Percentiles rank a stretch among this genome's conserved stretches.
phyloP scores from a whole-genome alignment of 2,797 vertebrate species.

The Peromyscus melanophrys region DNA sequence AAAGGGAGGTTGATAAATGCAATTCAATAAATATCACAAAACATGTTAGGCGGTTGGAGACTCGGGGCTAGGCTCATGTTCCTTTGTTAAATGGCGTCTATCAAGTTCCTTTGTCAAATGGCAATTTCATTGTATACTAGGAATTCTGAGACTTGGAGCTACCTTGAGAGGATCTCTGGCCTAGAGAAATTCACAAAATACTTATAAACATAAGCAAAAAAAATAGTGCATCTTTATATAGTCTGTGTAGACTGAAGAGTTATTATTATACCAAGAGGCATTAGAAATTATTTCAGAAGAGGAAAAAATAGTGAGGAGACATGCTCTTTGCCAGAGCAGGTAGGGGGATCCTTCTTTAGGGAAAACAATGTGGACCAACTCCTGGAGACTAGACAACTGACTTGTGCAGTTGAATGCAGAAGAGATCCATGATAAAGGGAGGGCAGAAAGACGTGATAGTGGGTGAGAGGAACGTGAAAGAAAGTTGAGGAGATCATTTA shows the following conservation, averaged over 20 bases:
- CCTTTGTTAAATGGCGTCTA: background rate
- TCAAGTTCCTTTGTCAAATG: conserved; percentile 7
- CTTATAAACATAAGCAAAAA: background rate
- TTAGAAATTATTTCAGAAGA: background rate
- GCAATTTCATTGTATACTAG: background rate
- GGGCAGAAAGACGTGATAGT: background rate
- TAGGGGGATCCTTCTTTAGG: background rate
- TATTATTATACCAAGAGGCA: background rate
- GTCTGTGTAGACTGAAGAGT: background rate
- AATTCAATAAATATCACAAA: background rate
- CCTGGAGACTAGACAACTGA: background rate
- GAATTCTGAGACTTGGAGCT: background rate
- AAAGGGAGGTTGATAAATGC: background rate
- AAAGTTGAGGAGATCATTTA: background rate
- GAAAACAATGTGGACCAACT: background rate
- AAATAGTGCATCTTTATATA: background rate
- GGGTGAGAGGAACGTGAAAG: background rate
- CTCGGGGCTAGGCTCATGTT: background rate
- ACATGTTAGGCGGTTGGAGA: background rate
- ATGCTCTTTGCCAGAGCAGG: background rate
- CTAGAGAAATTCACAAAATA: background rate
- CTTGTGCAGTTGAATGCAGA: background rate
- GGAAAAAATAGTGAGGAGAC: background rate
- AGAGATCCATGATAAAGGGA: background rate
- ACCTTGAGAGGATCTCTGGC: background rate